Evolutionary conservation across 2,113 vertebrate genomes (phyloP).

Genomic region (Chrysemys picta): DNA sequence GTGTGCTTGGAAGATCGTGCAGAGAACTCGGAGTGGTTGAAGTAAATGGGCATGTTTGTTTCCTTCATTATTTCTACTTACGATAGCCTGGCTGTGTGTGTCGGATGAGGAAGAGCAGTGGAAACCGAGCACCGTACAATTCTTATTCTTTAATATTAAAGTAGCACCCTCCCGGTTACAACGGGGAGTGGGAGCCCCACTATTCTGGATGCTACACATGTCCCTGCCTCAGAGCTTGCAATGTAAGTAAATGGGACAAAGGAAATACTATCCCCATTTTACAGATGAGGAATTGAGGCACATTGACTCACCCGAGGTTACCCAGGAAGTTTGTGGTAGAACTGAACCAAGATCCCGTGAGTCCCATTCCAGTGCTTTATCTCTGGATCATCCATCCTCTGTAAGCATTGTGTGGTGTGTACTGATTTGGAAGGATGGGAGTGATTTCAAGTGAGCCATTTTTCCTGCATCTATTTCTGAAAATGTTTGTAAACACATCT

Average conservation of each 20-base stretch:
- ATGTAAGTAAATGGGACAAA: background rate
- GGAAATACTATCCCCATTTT: background rate
- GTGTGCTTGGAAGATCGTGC: background rate
- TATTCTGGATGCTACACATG: background rate
- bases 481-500: background rate
- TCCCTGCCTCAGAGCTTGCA: background rate
- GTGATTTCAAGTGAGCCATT: background rate
- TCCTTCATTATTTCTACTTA: background rate
- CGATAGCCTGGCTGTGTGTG: background rate
- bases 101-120: background rate
- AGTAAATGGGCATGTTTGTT: background rate
- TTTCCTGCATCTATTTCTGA: background rate
- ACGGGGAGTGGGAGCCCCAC: background rate
- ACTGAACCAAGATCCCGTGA: too few relatives aligned
- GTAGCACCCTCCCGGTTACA: background rate
- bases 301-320: too few relatives aligned
- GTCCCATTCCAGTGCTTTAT: too few relatives aligned
- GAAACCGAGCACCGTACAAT: background rate
- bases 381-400: too few relatives aligned
- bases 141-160: background rate
- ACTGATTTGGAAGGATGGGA: rapidly evolving
- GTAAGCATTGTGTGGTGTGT: too few relatives aligned
- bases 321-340: too few relatives aligned
- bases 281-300: too few relatives aligned
- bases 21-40: background rate